Evolutionary conservation across 2,797 vertebrate species (phyloP), one percentile per base, ranked within the genome.

Genomic region (Oophaga sylvatica): DNA sequence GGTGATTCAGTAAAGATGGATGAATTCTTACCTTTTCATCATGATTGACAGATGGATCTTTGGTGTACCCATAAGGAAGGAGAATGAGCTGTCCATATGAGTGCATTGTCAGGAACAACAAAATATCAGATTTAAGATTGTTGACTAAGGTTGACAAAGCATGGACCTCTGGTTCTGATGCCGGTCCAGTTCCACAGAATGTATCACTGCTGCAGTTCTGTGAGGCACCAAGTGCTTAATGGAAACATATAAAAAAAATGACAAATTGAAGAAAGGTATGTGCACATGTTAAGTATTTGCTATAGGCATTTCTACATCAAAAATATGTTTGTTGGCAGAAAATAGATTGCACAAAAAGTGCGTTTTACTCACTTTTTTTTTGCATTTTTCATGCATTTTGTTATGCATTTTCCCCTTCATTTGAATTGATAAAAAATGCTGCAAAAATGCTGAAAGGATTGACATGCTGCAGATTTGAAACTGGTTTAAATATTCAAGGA

Each of bases 71-170:
- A 0, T 96, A 98, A 0, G 96, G 97, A 20, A 94, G 70, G 82
- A 98, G 95, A 81, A 98, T 94, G 90, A 95, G 90, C 91, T 98
- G 96, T 16, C 97, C 91, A 0, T 96, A 95, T 29, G 96, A 98
- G 81, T 97, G 96, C 62, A 97, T 96, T 90, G 96, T 97, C 91
- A 98, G 93, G 91, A 94, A 97, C 90, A 95, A 97, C 83, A 96
- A 87, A 81, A 97, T 92, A 29, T 95, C 92, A 5, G 91, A 92
- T 82, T 92, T 95, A 80, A 91, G 90, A 35, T 20, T 92, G 87
- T 87, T 86, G 2, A 97, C 53, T 20, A 89, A 41, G 2, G 73
- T 35, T 41, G 84, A 70, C 26, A 97, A 93, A 0, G 96, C 96
- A 90, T 90, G 89, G 1, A 95, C 93, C 89, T 98, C 96, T 0